Evolutionary conservation across 2,888 invertebrate species (phyloP), one percentile per base, ranked within the genome.

Genomic region (Pedicia rivosa): DNA sequence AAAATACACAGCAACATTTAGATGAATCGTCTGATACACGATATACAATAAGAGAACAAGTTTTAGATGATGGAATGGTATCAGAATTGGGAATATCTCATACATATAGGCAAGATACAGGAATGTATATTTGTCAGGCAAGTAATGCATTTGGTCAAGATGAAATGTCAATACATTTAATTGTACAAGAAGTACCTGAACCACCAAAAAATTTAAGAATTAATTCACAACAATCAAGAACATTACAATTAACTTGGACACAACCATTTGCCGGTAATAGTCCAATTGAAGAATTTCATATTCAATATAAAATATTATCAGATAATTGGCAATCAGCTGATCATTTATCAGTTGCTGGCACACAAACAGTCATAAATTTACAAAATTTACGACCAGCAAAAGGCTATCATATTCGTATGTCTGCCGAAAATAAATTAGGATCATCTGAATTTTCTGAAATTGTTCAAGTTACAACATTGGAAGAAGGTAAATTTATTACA

Each of bases 91-190:
- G 82, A 44, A 80, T 92, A 45, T 69, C 79, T 41, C 79, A 84
- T 48, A 84, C 87, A 10, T 80, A 80, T 48, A 67, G 90, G 40
- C 82, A 83, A 53, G 91, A 92, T 62, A 86, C 90, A 1, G 90
- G 88, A 8, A 74, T 82, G 36, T 78, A 90, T 55, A 78, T 83
- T 36, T 92, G 92, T 57, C 72, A 78, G 43, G 88, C 88, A 1
- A 78, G 79, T 48, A 94, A 92, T 61, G 72, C 80, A 35, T 92
- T 84, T 53, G 94, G 92, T 7, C 78, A 81, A 81, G 91, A 90
- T 51, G 81, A 86, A 58, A 83, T 88, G 75, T 77, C 81, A 36
- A 83, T 90, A 56, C 83, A 88, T 54, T 70, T 92, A 42, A 79
- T 88, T 36, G 84, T 92, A 19, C 86, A 91, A 67, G 78, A 91